Conservation (phyloP, 2,113 vertebrate species). For the Podocnemis expansa region DNA sequence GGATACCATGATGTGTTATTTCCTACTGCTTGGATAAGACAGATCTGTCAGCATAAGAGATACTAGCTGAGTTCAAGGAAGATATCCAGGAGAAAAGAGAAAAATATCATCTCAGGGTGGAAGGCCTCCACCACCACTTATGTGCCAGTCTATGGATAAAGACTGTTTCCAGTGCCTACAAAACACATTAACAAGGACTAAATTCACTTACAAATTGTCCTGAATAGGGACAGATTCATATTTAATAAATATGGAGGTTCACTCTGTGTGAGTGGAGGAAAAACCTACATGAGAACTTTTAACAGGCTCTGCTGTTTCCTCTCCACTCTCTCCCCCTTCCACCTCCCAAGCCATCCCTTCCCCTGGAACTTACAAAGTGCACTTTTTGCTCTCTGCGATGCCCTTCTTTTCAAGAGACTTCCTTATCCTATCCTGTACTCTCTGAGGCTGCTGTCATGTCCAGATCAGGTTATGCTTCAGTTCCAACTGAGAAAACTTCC, state of each 20-base stretch:
- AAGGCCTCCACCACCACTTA: not conserved
- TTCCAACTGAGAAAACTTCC: not conserved
- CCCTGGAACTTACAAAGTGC: not conserved
- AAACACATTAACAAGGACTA: not conserved
- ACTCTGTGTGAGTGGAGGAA: not conserved
- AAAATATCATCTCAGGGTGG: not conserved
- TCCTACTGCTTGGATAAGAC: too few species aligned
- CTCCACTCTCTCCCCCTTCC: not conserved
- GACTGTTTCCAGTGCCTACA: not conserved
- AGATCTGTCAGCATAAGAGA: too few species aligned
- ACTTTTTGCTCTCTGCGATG: not conserved
- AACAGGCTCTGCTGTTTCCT: not conserved
- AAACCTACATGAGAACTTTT: not conserved
- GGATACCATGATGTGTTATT: too few species aligned
- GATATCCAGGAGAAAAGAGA: not conserved
- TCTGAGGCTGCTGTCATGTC: not conserved
- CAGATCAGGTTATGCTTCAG: not conserved
- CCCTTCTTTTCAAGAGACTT: not conserved
- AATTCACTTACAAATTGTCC: not conserved
- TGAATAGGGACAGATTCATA: not conserved
- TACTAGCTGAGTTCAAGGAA: not conserved
- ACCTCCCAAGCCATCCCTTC: not conserved
- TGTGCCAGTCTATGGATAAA: not conserved
- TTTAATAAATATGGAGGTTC: not conserved
- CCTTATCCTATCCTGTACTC: not conserved